Evolutionary conservation across 2,113 vertebrate species (phyloP).

Genomic region (Protomyctophum bolini): DNA sequence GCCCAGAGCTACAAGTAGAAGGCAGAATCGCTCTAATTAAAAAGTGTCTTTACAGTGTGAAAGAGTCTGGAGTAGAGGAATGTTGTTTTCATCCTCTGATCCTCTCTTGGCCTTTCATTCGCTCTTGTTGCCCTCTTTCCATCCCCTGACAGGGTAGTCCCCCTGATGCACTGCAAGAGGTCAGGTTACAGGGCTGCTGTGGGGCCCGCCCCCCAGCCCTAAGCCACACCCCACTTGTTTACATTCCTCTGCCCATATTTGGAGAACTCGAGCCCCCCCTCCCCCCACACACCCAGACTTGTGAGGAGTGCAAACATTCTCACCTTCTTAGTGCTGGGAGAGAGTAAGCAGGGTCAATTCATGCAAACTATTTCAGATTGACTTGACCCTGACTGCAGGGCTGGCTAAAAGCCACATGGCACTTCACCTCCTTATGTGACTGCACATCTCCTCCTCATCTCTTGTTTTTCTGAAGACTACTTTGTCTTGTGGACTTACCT

Average conservation of each 20-base stretch:
- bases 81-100: conserved; percentile 75
- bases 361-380: conserved; percentile 27
- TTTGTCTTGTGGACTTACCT: conserved; percentile 43
- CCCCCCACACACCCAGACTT: conserved; percentile 11
- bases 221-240: conserved; percentile 83
- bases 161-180: conserved; percentile 61
- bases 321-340: conserved; percentile 59
- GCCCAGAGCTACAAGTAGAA: conserved; percentile 44
- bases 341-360: conserved; percentile 58
- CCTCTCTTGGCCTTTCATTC: conserved; percentile 9
- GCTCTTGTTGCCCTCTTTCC: background rate
- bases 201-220: conserved; percentile 48
- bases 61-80: conserved; percentile 71
- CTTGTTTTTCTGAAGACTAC: conserved; percentile 13
- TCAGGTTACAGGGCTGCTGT: conserved; percentile 80
- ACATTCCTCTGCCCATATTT: conserved; percentile 85
- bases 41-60: conserved; percentile 65
- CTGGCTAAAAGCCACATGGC: conserved; percentile 36
- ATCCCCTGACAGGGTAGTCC: conserved; percentile 62
- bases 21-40: conserved; percentile 71
- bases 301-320: conserved; percentile 68
- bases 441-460: background rate
- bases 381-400: conserved; percentile 50
- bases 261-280: conserved; percentile 69
- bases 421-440: background rate